A percentile compares a stretch with the other conserved stretches of the same genome.
These are phyloP conservation scores for Allolobophora icterica DNA, from an alignment of 2,888 invertebrate species.

Conservation along the genomic window DNA sequence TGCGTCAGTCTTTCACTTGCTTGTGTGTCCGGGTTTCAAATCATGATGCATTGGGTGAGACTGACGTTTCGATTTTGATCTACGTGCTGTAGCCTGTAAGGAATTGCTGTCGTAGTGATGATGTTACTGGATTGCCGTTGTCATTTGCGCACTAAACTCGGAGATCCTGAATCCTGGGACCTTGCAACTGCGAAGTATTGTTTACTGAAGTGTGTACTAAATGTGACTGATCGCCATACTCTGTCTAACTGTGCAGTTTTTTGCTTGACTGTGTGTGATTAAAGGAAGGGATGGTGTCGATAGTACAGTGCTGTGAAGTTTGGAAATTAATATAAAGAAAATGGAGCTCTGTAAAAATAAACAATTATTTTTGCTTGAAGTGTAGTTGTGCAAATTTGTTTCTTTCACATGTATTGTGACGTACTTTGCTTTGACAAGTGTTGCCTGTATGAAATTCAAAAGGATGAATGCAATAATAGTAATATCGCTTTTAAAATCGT, in stretches of 20 bases:
- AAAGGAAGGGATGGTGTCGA: neutral
- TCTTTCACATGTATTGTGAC: neutral
- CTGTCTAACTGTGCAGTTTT: neutral
- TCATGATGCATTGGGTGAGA: conserved; percentile 1
- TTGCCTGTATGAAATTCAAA: neutral
- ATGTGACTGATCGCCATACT: neutral
- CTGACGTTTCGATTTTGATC: neutral
- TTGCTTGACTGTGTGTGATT: neutral
- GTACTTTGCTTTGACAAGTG: neutral
- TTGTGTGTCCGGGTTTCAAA: neutral
- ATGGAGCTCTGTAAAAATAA: conserved; percentile 5
- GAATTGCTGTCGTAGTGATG: neutral
- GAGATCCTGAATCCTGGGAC: neutral
- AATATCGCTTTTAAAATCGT: neutral
- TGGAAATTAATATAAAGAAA: neutral
- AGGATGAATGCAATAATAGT: neutral
- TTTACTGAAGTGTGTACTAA: neutral
- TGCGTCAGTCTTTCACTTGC: neutral
- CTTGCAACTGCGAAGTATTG: neutral
- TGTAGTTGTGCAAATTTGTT: neutral
- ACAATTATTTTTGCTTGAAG: neutral
- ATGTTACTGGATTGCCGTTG: neutral
- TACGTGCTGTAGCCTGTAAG: neutral
- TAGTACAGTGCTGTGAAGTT: conserved; percentile 11
- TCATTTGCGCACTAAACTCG: neutral